A percentile compares a stretch with the other conserved stretches of the same genome.
phyloP scores from a whole-genome alignment of 2,888 invertebrate genomes.

The Heliconius charithonia region DNA sequence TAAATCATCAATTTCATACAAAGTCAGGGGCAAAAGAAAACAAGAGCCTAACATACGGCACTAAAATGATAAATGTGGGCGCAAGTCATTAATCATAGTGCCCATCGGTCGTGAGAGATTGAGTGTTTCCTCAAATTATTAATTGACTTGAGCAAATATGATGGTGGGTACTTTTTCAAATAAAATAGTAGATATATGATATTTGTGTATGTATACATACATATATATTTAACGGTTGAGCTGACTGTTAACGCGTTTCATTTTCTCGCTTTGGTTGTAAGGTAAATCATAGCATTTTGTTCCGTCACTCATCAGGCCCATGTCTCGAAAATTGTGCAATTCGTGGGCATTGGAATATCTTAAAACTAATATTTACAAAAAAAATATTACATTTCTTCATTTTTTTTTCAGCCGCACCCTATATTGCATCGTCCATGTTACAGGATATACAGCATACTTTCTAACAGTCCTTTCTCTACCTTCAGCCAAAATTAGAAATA shows the following conservation, averaged over 20 bases:
- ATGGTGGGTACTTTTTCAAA: constrained; percentile 9
- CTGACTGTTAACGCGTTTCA: neutral
- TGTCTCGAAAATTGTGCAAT: neutral
- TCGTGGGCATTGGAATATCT: neutral
- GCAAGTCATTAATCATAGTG: constrained; percentile 39
- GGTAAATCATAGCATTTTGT: neutral
- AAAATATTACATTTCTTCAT: no score
- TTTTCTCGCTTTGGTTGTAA: neutral
- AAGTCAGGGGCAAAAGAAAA: constrained; percentile 25
- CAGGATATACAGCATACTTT: no score
- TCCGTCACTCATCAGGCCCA: neutral
- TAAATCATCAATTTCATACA: constrained; percentile 27
- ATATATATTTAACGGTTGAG: no score
- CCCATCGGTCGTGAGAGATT: constrained; percentile 40
- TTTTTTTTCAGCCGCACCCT: no score
- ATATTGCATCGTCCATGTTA: no score
- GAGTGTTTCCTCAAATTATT: constrained; percentile 39
- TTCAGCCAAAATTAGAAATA: no score
- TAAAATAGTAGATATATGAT: neutral
- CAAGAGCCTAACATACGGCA: constrained; percentile 20
- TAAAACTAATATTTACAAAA: neutral
- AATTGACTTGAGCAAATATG: constrained; percentile 39
- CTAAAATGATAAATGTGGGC: constrained; percentile 40
- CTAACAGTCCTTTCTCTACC: no score
- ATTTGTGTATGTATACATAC: neutral